Evolutionary conservation across 2,888 invertebrate genomes (phyloP).

Genomic region (Heliconius sara): DNA sequence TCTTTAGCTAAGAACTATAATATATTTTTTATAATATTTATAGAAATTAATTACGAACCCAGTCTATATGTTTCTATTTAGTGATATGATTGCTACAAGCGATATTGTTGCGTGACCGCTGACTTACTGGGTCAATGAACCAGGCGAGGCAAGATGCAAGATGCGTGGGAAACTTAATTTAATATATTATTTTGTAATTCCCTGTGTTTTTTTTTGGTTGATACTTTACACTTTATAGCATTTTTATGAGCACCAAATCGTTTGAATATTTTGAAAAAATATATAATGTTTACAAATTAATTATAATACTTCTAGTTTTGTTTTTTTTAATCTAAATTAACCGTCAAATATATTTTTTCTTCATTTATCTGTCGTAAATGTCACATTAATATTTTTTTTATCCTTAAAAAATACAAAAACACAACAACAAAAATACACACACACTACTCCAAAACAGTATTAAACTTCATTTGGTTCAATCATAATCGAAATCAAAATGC

Average conservation of each 20-base stretch:
- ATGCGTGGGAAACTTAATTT: conserved; percentile 37
- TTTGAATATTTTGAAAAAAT: too few species aligned
- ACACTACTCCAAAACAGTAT: background rate
- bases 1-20: background rate
- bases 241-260: background rate
- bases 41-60: background rate
- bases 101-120: conserved; percentile 24
- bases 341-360: background rate
- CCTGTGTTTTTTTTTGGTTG: background rate
- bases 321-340: background rate
- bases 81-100: conserved; percentile 20
- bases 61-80: background rate
- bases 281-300: background rate
- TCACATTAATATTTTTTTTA: too few species aligned
- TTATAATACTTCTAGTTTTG: background rate
- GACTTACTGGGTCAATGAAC: conserved; percentile 37
- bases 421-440: background rate
- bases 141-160: conserved; percentile 24
- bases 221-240: background rate
- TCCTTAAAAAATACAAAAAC: background rate
- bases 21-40: background rate
- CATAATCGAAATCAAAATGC: conserved; percentile 25
- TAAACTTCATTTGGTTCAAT: background rate
- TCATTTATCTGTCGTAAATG: too few species aligned
- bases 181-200: conserved; percentile 23